Conservation (phyloP, 2,888 invertebrate species). For the Adelognathus sp. region DNA sequence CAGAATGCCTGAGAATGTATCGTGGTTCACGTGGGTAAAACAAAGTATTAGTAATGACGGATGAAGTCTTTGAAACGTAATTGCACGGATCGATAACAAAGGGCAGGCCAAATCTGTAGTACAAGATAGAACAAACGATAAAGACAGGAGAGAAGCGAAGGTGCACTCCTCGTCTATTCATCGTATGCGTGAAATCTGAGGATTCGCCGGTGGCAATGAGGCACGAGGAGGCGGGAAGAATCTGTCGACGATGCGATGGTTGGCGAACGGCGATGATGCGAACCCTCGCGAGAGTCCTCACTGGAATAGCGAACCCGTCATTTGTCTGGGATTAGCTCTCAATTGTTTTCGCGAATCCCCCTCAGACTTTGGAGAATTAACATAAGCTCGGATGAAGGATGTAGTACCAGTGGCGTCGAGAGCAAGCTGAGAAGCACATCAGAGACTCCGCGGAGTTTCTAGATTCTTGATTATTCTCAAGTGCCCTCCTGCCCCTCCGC, state of each 20-base stretch:
- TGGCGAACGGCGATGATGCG: conserved; percentile 31
- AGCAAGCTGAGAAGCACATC: conserved; percentile 46
- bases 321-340: conserved; percentile 81
- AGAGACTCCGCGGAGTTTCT: conserved; percentile 38
- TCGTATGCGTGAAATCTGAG: conserved; percentile 33
- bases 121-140: background rate
- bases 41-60: no score
- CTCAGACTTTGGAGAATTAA: conserved; percentile 75
- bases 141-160: background rate
- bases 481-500: conserved; percentile 56
- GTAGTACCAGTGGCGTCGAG: conserved; percentile 65
- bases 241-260: conserved; percentile 17
- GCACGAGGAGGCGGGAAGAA: conserved; percentile 24
- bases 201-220: conserved; percentile 19
- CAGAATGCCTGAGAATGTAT: no score
- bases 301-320: conserved; percentile 75
- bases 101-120: background rate
- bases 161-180: conserved; percentile 20
- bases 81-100: background rate
- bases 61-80: background rate
- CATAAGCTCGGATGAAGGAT: conserved; percentile 81
- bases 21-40: no score
- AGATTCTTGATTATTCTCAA: conserved; percentile 75
- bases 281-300: conserved; percentile 43
- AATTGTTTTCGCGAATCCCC: conserved; percentile 75